phyloP scores from a whole-genome alignment of 2,113 vertebrate genomes.

The Erinaceus europaeus region DNA sequence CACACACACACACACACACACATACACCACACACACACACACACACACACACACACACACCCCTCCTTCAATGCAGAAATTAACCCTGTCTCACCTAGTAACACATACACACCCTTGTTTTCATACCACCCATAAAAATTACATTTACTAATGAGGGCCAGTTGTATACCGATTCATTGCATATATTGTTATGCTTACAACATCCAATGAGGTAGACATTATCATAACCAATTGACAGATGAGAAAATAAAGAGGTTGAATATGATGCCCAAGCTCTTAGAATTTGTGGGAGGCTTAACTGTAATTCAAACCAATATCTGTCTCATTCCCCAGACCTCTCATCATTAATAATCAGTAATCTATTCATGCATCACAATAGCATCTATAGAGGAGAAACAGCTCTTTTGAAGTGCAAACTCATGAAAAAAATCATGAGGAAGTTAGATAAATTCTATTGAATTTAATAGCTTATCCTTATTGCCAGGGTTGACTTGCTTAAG shows the following conservation, averaged over 20 bases:
- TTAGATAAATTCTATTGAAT: neutral
- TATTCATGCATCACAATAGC: neutral
- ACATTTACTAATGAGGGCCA: neutral
- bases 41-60: neutral
- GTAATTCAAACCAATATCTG: neutral
- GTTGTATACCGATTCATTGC: neutral
- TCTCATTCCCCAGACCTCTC: neutral
- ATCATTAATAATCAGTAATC: neutral
- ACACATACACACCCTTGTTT: neutral
- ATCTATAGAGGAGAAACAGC: neutral
- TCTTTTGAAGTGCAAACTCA: neutral
- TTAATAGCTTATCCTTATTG: neutral
- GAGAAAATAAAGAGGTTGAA: neutral
- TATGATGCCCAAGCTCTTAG: neutral
- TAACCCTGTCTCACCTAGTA: slow-evolving; percentile 22
- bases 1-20: neutral
- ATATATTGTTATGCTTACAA: neutral
- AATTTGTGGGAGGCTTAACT: neutral
- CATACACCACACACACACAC: neutral
- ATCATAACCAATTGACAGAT: neutral
- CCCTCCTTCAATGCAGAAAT: neutral
- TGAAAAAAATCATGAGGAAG: neutral
- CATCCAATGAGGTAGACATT: neutral
- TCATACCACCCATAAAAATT: neutral
- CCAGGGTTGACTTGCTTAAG: neutral